Evolutionary conservation across 92 coral and sea anemone species (phyloP).

Genomic region (Metridium senile): DNA sequence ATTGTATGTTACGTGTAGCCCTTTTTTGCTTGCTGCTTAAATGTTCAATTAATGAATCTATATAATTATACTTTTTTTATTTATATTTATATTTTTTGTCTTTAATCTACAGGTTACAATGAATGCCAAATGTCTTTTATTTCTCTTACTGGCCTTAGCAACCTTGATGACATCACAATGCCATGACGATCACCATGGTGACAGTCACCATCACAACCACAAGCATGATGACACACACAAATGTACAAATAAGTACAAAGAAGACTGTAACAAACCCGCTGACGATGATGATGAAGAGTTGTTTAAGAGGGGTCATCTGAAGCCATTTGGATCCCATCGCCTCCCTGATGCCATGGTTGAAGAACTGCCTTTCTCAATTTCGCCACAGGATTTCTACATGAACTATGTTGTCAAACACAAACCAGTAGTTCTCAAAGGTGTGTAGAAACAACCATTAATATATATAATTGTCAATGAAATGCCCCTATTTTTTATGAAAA

Average conservation of each 20-base stretch:
- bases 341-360: conserved; percentile 90
- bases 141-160: background rate
- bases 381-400: conserved; percentile 95
- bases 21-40: too few relatives aligned
- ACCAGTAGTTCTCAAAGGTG: conserved; percentile 96
- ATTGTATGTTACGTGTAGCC: too few relatives aligned
- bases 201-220: conserved; percentile 7
- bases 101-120: too few relatives aligned
- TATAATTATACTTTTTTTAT: too few relatives aligned
- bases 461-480: conserved; percentile 20
- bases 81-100: too few relatives aligned
- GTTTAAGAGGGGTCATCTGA: conserved; percentile 84
- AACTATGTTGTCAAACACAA: conserved; percentile 92
- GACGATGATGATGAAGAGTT: conserved; percentile 68
- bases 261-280: conserved; percentile 43
- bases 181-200: background rate
- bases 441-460: background rate
- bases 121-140: background rate
- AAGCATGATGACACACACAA: conserved; percentile 6
- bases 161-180: background rate
- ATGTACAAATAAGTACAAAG: conserved; percentile 46
- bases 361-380: conserved; percentile 87
- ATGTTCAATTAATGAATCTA: too few relatives aligned
- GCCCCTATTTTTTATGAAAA: too few relatives aligned
- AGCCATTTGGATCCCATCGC: conserved; percentile 98